phyloP scores from a whole-genome alignment of 2,113 vertebrate species.

The Thymallus thymallus region DNA sequence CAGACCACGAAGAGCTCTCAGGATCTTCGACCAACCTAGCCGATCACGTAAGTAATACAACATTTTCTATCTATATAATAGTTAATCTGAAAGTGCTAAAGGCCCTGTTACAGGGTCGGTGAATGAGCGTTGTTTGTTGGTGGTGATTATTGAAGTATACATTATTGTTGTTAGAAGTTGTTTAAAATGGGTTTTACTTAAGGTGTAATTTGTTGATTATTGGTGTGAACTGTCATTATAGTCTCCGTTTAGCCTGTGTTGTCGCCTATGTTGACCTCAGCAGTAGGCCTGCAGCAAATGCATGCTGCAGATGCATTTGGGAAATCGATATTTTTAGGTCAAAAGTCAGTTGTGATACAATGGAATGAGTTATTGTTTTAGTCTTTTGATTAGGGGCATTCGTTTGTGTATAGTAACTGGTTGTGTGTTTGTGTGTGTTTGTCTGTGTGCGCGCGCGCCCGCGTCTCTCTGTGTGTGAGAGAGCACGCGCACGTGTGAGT shows the following conservation, averaged over 20 bases:
- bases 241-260: constrained; percentile 14
- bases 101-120: constrained; percentile 13
- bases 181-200: background rate
- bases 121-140: background rate
- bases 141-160: constrained; percentile 1
- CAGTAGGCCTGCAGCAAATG: background rate
- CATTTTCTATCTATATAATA: constrained; percentile 14
- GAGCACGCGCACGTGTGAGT: background rate
- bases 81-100: background rate
- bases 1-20: constrained; percentile 98
- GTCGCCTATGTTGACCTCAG: too few relatives aligned
- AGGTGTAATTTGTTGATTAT: background rate
- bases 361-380: constrained; percentile 72
- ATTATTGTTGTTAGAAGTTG: background rate
- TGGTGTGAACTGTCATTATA: constrained; percentile 31
- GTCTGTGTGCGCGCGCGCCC: background rate
- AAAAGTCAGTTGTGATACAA: constrained; percentile 70
- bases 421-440: constrained; percentile 29
- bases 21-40: constrained; percentile 98
- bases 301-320: constrained; percentile 46
- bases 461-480: background rate
- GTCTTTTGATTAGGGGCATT: constrained; percentile 68
- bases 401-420: constrained; percentile 57
- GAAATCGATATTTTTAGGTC: constrained; percentile 67
- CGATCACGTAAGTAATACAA: constrained; percentile 90